Percentiles rank a stretch among this genome's conserved stretches.
Conservation (phyloP, 2,797 vertebrate species). For the Cryptoprocta ferox region DNA sequence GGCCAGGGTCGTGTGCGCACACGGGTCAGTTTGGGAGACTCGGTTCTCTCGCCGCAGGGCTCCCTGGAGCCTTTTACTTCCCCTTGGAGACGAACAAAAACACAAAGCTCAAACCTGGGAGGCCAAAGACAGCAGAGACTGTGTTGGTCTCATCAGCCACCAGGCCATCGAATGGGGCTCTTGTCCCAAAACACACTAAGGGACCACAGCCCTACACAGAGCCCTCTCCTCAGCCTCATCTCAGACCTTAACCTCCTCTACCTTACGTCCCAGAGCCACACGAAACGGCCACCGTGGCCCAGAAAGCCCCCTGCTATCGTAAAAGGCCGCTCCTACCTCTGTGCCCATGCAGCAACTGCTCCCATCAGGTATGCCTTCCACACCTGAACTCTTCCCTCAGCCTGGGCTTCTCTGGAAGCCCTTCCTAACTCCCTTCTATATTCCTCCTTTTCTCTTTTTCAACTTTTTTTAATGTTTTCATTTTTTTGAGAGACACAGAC, state of each 20-base stretch:
- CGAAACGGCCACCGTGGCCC: not conserved
- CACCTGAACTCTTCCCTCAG: not conserved
- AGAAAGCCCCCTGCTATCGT: fast-evolving
- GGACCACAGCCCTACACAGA: not conserved
- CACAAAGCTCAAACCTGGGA: not conserved
- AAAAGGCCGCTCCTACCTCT: not conserved
- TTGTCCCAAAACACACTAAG: not conserved
- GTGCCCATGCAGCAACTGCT: not conserved
- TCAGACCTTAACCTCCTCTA: not conserved
- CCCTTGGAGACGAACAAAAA: not conserved
- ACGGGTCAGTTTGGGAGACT: not conserved
- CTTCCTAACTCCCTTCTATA: not conserved
- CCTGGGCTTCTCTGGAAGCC: not conserved
- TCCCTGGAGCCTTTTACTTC: not conserved
- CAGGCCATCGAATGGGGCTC: not conserved
- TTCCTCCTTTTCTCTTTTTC: not conserved
- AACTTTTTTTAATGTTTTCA: too few species aligned
- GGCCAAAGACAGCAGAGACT: not conserved
- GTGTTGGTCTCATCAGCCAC: not conserved
- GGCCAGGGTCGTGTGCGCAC: not conserved
- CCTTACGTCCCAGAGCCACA: not conserved
- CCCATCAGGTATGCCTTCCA: not conserved
- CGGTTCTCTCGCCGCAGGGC: not conserved
- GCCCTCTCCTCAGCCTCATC: not conserved
- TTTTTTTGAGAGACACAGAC: too few species aligned